Conservation (phyloP, 2,113 vertebrate genomes). For the Oncorhynchus gorbuscha region DNA sequence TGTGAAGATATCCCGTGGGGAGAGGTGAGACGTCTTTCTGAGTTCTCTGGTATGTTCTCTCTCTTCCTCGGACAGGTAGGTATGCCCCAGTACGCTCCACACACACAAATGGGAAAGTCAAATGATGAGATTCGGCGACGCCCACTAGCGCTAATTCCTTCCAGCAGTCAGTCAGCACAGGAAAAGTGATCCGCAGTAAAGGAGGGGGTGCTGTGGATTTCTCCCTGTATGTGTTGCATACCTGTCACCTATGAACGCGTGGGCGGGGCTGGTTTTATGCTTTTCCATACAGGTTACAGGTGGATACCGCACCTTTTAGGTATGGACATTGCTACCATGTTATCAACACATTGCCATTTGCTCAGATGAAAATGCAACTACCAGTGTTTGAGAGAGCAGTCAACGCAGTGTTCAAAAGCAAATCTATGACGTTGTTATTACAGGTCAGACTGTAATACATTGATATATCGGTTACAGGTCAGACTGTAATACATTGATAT, state of each 20-base stretch:
- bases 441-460: too few species aligned
- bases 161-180: background rate
- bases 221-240: slow-evolving; percentile 29
- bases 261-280: background rate
- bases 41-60: background rate
- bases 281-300: background rate
- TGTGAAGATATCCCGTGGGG: slow-evolving; percentile 16
- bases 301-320: too few species aligned
- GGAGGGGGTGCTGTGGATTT: background rate
- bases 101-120: background rate
- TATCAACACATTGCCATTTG: too few species aligned
- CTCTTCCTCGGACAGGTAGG: background rate
- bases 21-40: slow-evolving; percentile 10
- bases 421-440: too few species aligned
- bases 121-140: background rate
- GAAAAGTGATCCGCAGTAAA: background rate
- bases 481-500: too few species aligned
- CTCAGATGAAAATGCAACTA: too few species aligned
- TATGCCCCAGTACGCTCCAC: background rate
- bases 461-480: too few species aligned
- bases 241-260: slow-evolving; percentile 21
- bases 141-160: background rate
- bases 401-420: too few species aligned
- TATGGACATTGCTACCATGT: too few species aligned
- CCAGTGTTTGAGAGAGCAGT: too few species aligned